Conservation (phyloP, 2,888 invertebrate genomes). For the Iselma pallidipennis region DNA sequence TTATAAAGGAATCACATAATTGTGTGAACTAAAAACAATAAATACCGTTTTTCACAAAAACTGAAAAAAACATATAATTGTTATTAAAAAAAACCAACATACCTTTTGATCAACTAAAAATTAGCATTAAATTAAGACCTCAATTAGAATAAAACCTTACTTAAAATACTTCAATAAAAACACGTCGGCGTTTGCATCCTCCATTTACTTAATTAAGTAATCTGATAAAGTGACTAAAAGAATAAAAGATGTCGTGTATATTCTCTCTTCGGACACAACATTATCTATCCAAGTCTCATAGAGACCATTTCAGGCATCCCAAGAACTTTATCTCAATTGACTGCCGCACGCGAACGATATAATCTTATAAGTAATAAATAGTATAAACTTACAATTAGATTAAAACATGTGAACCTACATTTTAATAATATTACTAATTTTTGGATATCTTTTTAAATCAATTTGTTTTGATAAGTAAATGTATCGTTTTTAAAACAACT, state of each 20-base stretch:
- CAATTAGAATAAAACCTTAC: neutral
- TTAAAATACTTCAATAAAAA: neutral
- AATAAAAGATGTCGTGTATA: neutral
- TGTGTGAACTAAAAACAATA: no score
- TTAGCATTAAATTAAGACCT: neutral
- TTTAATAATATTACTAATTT: no score
- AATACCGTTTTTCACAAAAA: no score
- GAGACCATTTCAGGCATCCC: neutral
- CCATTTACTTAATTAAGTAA: constrained; percentile 24
- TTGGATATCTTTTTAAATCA: neutral
- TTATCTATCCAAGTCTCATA: neutral
- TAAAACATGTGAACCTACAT: no score
- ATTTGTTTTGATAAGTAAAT: neutral
- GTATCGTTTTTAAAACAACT: neutral
- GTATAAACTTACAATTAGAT: no score
- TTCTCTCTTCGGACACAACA: neutral
- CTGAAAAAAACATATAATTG: no score
- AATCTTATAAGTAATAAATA: neutral
- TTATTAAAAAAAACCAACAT: no score
- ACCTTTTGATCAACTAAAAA: no score
- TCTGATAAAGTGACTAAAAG: constrained; percentile 12
- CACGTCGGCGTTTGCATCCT: constrained; percentile 17
- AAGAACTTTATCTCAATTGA: neutral
- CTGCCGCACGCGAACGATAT: neutral
- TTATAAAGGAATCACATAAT: no score